phyloP scores from a whole-genome alignment of 2,888 invertebrate genomes.

The Drosophila paramelanica region DNA sequence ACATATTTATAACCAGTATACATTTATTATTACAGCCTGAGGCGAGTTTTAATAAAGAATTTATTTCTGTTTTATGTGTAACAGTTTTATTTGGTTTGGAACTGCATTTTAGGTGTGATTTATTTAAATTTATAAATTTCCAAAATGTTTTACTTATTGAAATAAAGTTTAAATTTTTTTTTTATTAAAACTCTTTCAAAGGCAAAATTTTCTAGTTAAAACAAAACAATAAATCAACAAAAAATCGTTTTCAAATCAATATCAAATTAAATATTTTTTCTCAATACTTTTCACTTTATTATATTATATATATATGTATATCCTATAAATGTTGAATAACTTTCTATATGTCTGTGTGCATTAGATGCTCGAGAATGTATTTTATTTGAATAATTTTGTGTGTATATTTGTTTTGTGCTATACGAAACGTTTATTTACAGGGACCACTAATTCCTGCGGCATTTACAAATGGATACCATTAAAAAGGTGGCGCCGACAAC shows the following conservation, averaged over 20 bases:
- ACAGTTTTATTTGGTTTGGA: conserved; percentile 11
- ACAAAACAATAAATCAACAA: not conserved
- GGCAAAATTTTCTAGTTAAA: conserved; percentile 2
- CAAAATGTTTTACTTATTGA: not conserved
- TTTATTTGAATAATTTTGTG: conserved; percentile 73
- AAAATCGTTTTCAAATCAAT: conserved; percentile 14
- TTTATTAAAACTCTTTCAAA: conserved; percentile 34
- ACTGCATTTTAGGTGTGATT: not conserved
- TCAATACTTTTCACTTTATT: conserved; percentile 57
- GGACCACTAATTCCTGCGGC: conserved; percentile 99
- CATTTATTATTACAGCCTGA: conserved; percentile 38
- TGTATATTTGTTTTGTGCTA: conserved; percentile 65
- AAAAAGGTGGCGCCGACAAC: conserved; percentile 84
- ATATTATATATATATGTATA: conserved; percentile 39
- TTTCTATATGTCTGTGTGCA: conserved; percentile 68
- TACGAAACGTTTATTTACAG: conserved; percentile 86
- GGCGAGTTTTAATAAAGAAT: conserved; percentile 60
- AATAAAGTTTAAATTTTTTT: not conserved
- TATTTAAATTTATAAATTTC: not conserved
- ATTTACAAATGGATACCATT: conserved; percentile 99
- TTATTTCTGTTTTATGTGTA: conserved; percentile 8
- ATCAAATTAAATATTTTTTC: conserved; percentile 43
- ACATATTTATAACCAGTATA: conserved; percentile 4
- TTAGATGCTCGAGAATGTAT: conserved; percentile 58
- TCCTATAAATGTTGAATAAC: conserved; percentile 50